phyloP scores from a whole-genome alignment of 1,140 invertebrate species.

The Cheumatopsyche charites region DNA sequence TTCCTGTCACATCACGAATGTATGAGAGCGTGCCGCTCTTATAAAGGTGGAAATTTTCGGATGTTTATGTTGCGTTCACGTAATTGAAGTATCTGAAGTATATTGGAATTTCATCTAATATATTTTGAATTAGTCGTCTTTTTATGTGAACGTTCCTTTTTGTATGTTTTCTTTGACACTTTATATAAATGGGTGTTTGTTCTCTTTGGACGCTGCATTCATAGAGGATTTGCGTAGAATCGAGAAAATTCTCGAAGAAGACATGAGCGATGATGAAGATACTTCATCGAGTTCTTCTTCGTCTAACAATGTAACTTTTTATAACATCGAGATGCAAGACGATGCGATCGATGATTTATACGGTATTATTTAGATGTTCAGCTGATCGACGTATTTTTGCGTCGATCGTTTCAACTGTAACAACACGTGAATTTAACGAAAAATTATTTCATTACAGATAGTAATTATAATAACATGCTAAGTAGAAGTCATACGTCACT shows the following conservation, averaged over 20 bases:
- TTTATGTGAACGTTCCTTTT: no score
- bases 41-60: constrained; percentile 47
- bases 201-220: constrained; percentile 40
- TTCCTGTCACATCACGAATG: constrained; percentile 80
- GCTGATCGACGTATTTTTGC: no score
- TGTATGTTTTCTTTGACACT: no score
- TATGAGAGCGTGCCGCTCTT: constrained; percentile 47
- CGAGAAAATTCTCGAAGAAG: constrained; percentile 43
- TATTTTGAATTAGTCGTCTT: no score
- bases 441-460: not conserved
- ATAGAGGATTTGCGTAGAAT: constrained; percentile 47
- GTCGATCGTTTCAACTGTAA: no score
- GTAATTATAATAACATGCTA: not conserved
- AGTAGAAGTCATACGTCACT: not conserved
- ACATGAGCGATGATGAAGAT: constrained; percentile 32
- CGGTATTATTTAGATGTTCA: not conserved
- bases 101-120: no score
- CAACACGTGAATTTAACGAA: no score
- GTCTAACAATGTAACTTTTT: constrained; percentile 33
- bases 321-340: constrained; percentile 41
- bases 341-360: not conserved
- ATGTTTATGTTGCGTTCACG: not conserved
- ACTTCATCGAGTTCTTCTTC: constrained; percentile 19
- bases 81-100: not conserved
- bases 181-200: no score